Evolutionary conservation across 2,113 vertebrate genomes (phyloP).

Genomic region (Pao palembangensis): DNA sequence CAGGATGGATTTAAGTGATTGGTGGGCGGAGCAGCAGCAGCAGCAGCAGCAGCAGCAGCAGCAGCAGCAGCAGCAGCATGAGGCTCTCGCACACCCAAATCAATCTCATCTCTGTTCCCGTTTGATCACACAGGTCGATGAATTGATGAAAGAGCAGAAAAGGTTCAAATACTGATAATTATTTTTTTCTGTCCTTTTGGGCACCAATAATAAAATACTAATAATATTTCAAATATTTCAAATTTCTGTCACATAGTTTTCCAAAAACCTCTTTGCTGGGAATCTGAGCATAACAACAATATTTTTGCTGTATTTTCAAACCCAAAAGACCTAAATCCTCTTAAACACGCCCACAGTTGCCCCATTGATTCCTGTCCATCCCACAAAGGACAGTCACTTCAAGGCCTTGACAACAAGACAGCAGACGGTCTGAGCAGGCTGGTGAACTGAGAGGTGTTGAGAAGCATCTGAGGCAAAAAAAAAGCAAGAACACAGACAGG

Average conservation of each 20-base stretch:
- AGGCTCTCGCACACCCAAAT: conserved; percentile 6
- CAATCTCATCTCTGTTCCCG: too few relatives aligned
- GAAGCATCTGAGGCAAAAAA: conserved; percentile 57
- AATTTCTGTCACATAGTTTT: too few relatives aligned
- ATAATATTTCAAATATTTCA: too few relatives aligned
- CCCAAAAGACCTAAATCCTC: not conserved
- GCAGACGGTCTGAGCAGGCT: conserved; percentile 35
- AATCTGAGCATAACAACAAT: too few relatives aligned
- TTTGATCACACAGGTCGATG: too few relatives aligned
- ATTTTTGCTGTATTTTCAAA: too few relatives aligned
- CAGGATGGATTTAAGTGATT: conserved; percentile 17
- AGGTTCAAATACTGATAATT: too few relatives aligned
- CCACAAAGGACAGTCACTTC: conserved; percentile 1
- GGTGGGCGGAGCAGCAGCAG: conserved; percentile 19
- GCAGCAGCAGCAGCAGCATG: conserved; percentile 13
- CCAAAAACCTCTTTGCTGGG: too few relatives aligned
- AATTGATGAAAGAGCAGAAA: too few relatives aligned
- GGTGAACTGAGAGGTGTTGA: conserved; percentile 49
- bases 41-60: conserved; percentile 16
- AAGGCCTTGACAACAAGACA: conserved; percentile 33
- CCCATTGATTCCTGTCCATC: not conserved
- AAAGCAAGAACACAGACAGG: conserved; percentile 1
- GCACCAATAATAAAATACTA: too few relatives aligned
- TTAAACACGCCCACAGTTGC: not conserved
- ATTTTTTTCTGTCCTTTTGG: too few relatives aligned